phyloP scores from a whole-genome alignment of 2,888 invertebrate species.

The Thereva unica region DNA sequence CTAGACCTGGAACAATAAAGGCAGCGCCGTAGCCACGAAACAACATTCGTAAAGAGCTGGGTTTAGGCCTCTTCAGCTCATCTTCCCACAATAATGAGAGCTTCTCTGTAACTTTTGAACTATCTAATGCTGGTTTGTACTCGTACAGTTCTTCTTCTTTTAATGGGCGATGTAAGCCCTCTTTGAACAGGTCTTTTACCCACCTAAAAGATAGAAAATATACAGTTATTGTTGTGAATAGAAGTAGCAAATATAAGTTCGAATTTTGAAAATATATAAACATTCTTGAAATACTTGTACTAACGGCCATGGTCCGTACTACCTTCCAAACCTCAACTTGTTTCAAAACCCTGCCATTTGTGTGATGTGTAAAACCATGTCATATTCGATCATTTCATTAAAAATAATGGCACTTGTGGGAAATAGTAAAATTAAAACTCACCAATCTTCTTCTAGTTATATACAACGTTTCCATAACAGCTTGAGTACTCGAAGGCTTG shows the following conservation, averaged over 20 bases:
- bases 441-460: too few species aligned
- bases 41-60: conserved; percentile 59
- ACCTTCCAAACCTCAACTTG: too few species aligned
- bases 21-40: conserved; percentile 57
- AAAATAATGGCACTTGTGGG: too few species aligned
- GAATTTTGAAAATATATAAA: too few species aligned
- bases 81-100: conserved; percentile 58
- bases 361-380: too few species aligned
- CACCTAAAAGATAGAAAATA: conserved; percentile 50
- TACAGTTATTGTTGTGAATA: background rate
- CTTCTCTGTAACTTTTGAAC: conserved; percentile 59
- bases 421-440: too few species aligned
- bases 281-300: too few species aligned
- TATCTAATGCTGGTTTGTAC: conserved; percentile 60
- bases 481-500: too few species aligned
- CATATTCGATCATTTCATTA: too few species aligned
- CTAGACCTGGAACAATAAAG: conserved; percentile 52
- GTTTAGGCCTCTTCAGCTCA: conserved; percentile 53
- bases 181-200: conserved; percentile 60
- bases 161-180: conserved; percentile 60
- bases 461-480: too few species aligned
- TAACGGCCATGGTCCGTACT: too few species aligned
- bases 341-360: too few species aligned
- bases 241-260: background rate
- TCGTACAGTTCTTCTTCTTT: conserved; percentile 63